A percentile compares a stretch with the other conserved stretches of the same genome.
Conservation (phyloP, 2,797 vertebrate genomes). For the Myotis myotis region DNA sequence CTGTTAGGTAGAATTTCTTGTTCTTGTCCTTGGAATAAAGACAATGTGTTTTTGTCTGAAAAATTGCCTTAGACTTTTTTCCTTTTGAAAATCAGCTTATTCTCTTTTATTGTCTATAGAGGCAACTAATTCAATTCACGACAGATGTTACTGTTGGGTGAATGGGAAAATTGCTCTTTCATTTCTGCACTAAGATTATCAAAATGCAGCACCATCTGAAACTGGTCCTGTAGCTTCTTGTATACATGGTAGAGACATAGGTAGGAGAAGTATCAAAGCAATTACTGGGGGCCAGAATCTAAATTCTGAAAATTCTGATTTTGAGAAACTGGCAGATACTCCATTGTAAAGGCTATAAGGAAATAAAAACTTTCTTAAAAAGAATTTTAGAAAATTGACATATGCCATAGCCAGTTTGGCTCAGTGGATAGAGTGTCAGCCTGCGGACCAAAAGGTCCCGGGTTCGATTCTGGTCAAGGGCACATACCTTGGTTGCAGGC, state of each 20-base stretch:
- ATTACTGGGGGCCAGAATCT: neutral
- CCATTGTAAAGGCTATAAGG: neutral
- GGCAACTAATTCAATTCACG: neutral
- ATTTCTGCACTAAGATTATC: neutral
- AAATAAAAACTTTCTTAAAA: neutral
- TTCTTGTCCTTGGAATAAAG: neutral
- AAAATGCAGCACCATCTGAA: neutral
- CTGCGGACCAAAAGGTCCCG: too few species aligned
- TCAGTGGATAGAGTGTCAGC: too few species aligned
- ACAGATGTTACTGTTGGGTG: neutral
- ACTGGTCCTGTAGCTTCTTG: neutral
- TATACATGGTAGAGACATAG: neutral
- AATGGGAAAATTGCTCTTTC: neutral
- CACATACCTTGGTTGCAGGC: too few species aligned
- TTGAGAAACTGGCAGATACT: neutral
- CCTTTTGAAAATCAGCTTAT: neutral
- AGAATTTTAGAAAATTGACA: neutral
- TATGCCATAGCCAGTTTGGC: too few species aligned
- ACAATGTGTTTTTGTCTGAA: neutral
- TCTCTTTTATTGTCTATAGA: neutral
- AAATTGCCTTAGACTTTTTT: neutral
- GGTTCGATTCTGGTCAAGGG: too few species aligned
- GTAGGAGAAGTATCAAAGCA: neutral
- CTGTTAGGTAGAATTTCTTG: neutral
- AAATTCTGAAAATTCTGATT: neutral